phyloP scores from a whole-genome alignment of 2,113 vertebrate species.

The Oryzias curvinotus region DNA sequence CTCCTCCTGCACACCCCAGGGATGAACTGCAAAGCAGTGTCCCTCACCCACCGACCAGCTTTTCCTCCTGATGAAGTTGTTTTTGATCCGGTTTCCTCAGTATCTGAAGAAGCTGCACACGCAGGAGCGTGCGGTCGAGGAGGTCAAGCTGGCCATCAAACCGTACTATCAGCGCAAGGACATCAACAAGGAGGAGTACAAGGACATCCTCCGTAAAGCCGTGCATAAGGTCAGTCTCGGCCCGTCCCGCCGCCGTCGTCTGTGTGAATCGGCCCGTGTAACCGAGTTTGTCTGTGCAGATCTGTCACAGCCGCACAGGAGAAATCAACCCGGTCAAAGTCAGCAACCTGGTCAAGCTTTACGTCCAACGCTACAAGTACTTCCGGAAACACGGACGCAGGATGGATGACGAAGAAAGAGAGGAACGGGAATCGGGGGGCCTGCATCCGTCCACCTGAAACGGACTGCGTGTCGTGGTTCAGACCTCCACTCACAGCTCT shows the following conservation, averaged over 20 bases:
- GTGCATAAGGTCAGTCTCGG: slow-evolving; percentile 85
- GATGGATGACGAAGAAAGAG: slow-evolving; percentile 83
- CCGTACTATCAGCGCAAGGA: slow-evolving; percentile 94
- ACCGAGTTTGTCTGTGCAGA: slow-evolving; percentile 68
- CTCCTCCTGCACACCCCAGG: no score
- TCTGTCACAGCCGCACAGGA: slow-evolving; percentile 92
- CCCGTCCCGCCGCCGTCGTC: background rate
- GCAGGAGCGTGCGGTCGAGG: slow-evolving; percentile 93
- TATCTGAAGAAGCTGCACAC: slow-evolving; percentile 95
- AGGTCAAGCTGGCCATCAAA: slow-evolving; percentile 93
- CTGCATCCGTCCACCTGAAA: slow-evolving; percentile 69
- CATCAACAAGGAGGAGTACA: slow-evolving; percentile 95
- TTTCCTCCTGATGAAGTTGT: no score
- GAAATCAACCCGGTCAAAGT: slow-evolving; percentile 95
- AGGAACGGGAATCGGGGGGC: slow-evolving; percentile 65
- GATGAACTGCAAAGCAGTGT: no score
- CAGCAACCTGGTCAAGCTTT: slow-evolving; percentile 89
- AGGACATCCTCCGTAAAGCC: slow-evolving; percentile 92
- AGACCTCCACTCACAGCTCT: no score
- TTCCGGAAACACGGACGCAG: slow-evolving; percentile 90
- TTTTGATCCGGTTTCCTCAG: slow-evolving; percentile 44
- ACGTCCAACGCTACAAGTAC: slow-evolving; percentile 93
- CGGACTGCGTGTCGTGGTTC: background rate
- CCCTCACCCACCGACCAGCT: no score
- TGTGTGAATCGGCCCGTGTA: background rate